Evolutionary conservation across 2,888 invertebrate species (phyloP), one percentile per base, ranked within the genome.

Genomic region (Flexamia atlantica): DNA sequence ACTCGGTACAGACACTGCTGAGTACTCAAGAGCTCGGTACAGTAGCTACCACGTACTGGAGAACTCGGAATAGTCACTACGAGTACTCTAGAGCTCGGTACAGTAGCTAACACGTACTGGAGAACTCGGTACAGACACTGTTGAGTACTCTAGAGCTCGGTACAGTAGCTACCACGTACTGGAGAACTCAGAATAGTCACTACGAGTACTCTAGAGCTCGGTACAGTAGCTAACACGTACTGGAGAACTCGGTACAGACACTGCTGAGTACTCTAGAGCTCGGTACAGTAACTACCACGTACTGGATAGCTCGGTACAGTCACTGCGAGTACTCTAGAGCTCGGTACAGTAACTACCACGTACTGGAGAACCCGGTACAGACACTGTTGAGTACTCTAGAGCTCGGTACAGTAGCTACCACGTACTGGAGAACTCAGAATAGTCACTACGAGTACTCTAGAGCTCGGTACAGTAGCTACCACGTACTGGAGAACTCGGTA

Each of bases 21-120:
- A 46, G 50, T 76, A 46, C 50, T 46, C 76, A 76, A 25, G 76
- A 23, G n/a, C 50, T 7, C 46, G 10, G n/a, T n/a, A n/a, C n/a
- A n/a, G n/a, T n/a, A n/a, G n/a, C n/a, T n/a, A n/a, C n/a, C n/a
- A n/a, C n/a, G n/a, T n/a, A 5, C 50, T 40, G 46, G 28, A 76
- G 76, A 40, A 76, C 23, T 25, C 10, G 30, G 46, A 17, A 46
- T 30, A 64, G 64, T 64, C 64, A 4, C 5, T 68, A 32, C 68
- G 20, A 32, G n/a, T n/a, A n/a, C n/a, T n/a, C n/a, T 5, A 70
- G 7, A 36, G 36, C 70, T 3, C 5, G 12, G n/a, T n/a, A n/a
- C n/a, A n/a, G n/a, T n/a, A n/a, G n/a, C n/a, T n/a, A n/a, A n/a
- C n/a, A n/a, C n/a, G n/a, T n/a, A 5, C 50, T 40, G 46, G 28